Conservation (phyloP, 2,888 invertebrate species). For the Oligia fasciuncula region DNA sequence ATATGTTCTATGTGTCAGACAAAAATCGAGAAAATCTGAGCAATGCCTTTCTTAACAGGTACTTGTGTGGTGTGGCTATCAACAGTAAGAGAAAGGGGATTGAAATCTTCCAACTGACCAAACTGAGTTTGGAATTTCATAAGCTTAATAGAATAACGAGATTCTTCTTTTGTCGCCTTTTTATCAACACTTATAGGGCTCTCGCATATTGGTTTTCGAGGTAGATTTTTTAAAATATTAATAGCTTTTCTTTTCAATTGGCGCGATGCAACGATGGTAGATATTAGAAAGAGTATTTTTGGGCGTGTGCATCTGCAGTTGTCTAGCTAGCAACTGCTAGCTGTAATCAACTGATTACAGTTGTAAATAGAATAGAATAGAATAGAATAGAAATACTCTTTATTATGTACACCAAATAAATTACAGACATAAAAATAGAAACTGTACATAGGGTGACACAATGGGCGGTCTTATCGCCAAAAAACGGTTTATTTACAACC, state of each 20-base stretch:
- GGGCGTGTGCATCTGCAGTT: not conserved
- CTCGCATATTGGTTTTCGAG: not conserved
- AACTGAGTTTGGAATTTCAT: not conserved
- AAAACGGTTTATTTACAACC: too few species aligned
- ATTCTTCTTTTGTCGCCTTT: not conserved
- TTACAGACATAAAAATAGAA: too few species aligned
- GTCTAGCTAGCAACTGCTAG: not conserved
- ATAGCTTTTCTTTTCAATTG: not conserved
- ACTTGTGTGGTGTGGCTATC: not conserved
- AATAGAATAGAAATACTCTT: too few species aligned
- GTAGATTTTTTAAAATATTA: not conserved
- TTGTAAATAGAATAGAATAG: too few species aligned
- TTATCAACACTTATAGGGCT: not conserved
- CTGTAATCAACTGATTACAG: too few species aligned
- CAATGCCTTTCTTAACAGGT: not conserved
- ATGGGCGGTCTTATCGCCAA: too few species aligned
- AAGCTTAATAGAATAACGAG: not conserved
- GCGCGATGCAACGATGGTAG: not conserved
- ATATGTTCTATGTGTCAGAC: not conserved
- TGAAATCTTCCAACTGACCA: not conserved
- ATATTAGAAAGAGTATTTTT: not conserved
- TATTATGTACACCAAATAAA: too few species aligned
- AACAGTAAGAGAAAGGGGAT: not conserved
- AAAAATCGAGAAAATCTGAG: conserved; percentile 7
- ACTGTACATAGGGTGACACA: too few species aligned